Conservation (phyloP, 2,113 vertebrate species). For the Glaucomys volans region DNA sequence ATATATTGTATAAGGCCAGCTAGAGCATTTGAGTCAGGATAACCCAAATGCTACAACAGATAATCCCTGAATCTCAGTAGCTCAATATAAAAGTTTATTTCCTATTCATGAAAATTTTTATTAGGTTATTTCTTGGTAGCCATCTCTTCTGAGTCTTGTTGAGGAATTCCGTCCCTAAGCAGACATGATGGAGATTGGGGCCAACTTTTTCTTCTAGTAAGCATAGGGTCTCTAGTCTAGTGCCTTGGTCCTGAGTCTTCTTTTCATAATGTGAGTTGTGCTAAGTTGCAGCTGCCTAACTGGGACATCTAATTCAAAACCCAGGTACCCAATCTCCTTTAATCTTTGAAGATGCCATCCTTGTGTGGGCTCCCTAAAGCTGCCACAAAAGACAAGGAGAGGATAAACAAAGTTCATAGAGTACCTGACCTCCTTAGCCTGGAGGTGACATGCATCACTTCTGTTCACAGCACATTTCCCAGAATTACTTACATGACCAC, state of each 20-base stretch:
- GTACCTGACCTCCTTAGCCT: neutral
- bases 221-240: too few relatives aligned
- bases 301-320: neutral
- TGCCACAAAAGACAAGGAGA: neutral
- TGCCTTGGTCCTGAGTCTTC: too few relatives aligned
- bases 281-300: too few relatives aligned
- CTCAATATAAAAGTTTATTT: slow-evolving; percentile 39
- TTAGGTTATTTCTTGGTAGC: neutral
- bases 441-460: neutral
- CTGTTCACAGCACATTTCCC: neutral
- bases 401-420: neutral
- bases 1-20: neutral
- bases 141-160: neutral
- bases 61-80: slow-evolving; percentile 2
- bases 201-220: too few relatives aligned
- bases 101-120: neutral
- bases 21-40: neutral
- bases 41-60: slow-evolving; percentile 14
- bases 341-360: neutral
- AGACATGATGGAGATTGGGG: too few relatives aligned
- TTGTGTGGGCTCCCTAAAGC: neutral
- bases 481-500: slow-evolving; percentile 11
- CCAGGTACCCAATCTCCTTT: neutral
- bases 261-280: too few relatives aligned
- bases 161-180: too few relatives aligned